These are phyloP conservation scores for Julus scanicus DNA, from an alignment of 2,888 invertebrate species.

Conservation along the genomic window DNA sequence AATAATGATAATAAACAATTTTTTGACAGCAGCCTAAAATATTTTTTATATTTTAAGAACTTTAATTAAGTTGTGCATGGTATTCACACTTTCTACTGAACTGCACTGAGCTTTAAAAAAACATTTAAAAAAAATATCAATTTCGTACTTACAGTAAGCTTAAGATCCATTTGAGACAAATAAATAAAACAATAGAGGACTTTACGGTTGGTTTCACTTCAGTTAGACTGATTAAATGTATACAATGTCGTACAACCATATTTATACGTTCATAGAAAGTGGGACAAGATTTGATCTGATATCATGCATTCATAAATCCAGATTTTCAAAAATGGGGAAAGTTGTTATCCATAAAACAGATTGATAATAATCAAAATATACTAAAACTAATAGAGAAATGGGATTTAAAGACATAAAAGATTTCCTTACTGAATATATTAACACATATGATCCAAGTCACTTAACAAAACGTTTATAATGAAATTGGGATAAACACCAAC, in stretches of 20 bases:
- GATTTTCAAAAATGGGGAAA: not conserved
- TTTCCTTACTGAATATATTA: not conserved
- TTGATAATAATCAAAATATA: not conserved
- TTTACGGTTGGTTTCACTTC: not conserved
- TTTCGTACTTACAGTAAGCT: slow-evolving; percentile 4
- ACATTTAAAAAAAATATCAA: not conserved
- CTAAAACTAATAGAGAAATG: not conserved
- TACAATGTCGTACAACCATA: not conserved
- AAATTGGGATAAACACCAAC: not conserved
- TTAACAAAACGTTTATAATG: too few relatives aligned
- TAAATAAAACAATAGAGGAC: not conserved
- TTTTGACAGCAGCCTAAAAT: too few relatives aligned
- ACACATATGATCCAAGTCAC: too few relatives aligned
- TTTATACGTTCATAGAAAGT: slow-evolving; percentile 16
- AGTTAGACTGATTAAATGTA: not conserved
- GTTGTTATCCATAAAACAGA: not conserved
- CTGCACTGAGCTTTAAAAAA: too few relatives aligned
- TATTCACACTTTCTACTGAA: too few relatives aligned
- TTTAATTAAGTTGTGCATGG: too few relatives aligned
- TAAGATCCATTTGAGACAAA: not conserved
- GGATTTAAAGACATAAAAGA: too few relatives aligned
- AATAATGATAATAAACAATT: too few relatives aligned
- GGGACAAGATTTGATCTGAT: slow-evolving; percentile 20
- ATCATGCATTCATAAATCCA: not conserved
- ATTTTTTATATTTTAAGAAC: too few relatives aligned